These are phyloP conservation scores for Tragelaphus strepsiceros DNA, from an alignment of 2,113 vertebrate genomes.

Conservation along the genomic window DNA sequence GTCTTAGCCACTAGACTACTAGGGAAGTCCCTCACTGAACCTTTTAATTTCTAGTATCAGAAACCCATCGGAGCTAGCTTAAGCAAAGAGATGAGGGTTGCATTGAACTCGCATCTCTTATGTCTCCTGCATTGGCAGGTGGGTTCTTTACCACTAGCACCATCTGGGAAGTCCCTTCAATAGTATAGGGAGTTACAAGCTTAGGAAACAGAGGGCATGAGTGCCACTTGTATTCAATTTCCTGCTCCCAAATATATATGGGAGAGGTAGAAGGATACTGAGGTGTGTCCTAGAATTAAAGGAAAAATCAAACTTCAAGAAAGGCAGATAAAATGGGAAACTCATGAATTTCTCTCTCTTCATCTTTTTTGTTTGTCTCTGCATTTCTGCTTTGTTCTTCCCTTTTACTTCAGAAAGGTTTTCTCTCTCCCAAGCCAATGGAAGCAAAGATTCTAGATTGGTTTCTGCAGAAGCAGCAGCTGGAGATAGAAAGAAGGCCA, in stretches of 20 bases:
- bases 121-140: not conserved
- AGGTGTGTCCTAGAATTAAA: not conserved
- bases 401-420: not conserved
- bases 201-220: not conserved
- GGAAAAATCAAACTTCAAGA: not conserved
- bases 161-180: not conserved
- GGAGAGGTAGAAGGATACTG: not conserved
- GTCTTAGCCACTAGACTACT: not conserved
- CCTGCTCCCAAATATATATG: not conserved
- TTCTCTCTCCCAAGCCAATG: not conserved
- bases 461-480: not conserved
- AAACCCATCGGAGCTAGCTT: not conserved
- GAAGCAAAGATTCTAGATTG: not conserved
- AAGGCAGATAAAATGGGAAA: not conserved
- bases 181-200: not conserved
- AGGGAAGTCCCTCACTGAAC: not conserved
- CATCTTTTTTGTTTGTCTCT: not conserved
- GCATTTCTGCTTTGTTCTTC: conserved; percentile 31
- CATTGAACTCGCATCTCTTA: not conserved
- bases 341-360: not conserved
- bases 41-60: not conserved
- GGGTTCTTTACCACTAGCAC: not conserved
- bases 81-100: not conserved
- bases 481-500: not conserved
- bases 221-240: not conserved